Evolutionary conservation across 2,797 vertebrate species (phyloP).

Genomic region (Myotis pilosus): DNA sequence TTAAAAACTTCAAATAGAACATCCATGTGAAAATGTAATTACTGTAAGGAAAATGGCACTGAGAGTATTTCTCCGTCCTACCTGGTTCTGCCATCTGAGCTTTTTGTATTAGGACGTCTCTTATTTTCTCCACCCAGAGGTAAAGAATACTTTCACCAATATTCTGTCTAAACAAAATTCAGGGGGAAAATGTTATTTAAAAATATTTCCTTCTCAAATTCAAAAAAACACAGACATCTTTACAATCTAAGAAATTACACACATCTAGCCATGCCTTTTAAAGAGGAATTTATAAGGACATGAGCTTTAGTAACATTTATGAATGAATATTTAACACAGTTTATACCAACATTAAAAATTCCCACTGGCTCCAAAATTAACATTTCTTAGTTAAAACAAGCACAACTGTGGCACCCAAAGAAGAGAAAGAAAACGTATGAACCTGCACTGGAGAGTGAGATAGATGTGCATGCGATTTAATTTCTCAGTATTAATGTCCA

Average conservation of each 20-base stretch:
- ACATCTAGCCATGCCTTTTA: neutral
- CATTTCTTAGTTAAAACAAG: conserved; percentile 21
- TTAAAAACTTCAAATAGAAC: conserved; percentile 12
- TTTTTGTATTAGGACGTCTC: conserved; percentile 92
- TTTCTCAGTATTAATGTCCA: neutral
- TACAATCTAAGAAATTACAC: conserved; percentile 2
- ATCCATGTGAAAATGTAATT: conserved; percentile 1
- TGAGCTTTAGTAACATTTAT: conserved; percentile 3
- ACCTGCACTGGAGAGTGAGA: neutral
- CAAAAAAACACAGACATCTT: conserved; percentile 33
- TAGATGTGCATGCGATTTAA: neutral
- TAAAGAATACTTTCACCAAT: conserved; percentile 95
- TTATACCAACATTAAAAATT: conserved; percentile 49
- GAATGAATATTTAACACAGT: neutral
- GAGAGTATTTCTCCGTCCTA: conserved; percentile 79
- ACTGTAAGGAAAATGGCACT: conserved; percentile 6
- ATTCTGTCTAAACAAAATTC: conserved; percentile 89
- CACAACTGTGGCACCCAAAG: neutral
- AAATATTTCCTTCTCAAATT: conserved; percentile 20
- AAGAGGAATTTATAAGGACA: neutral
- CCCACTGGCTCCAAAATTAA: conserved; percentile 41
- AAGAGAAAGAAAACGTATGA: conserved; percentile 4
- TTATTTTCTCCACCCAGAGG: conserved; percentile 95
- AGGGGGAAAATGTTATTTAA: conserved; percentile 57
- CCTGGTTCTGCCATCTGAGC: conserved; percentile 89